These are phyloP conservation scores for Labeo rohita DNA, from an alignment of 2,113 vertebrate species.

Conservation along the genomic window DNA sequence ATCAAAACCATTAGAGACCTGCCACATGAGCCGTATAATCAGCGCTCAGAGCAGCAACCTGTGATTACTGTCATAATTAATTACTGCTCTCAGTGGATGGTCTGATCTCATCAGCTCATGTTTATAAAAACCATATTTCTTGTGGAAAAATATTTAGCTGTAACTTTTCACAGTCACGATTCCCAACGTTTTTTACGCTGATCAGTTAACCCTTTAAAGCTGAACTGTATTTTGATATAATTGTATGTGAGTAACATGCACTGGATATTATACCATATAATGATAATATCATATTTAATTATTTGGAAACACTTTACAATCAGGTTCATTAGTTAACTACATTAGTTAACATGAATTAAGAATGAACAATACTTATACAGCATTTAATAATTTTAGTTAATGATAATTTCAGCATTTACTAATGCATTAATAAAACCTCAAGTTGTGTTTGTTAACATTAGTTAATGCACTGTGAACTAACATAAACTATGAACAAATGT, in stretches of 20 bases:
- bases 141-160: neutral
- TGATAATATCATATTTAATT: neutral
- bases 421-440: too few relatives aligned
- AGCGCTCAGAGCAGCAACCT: neutral
- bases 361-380: too few relatives aligned
- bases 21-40: neutral
- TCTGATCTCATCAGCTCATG: neutral
- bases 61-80: slow-evolving; percentile 3
- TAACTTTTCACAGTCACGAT: neutral
- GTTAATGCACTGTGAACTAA: too few relatives aligned
- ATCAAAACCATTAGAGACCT: neutral
- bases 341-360: too few relatives aligned
- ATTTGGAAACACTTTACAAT: neutral
- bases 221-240: neutral
- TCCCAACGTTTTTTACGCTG: neutral
- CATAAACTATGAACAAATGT: too few relatives aligned
- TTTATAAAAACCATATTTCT: neutral
- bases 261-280: neutral
- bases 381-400: too few relatives aligned
- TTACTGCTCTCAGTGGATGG: neutral
- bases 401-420: too few relatives aligned
- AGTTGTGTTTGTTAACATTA: too few relatives aligned
- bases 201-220: neutral
- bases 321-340: too few relatives aligned
- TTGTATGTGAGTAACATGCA: neutral